Evolutionary conservation across 2,888 invertebrate genomes (phyloP).

Genomic region (Drosophila recens): DNA sequence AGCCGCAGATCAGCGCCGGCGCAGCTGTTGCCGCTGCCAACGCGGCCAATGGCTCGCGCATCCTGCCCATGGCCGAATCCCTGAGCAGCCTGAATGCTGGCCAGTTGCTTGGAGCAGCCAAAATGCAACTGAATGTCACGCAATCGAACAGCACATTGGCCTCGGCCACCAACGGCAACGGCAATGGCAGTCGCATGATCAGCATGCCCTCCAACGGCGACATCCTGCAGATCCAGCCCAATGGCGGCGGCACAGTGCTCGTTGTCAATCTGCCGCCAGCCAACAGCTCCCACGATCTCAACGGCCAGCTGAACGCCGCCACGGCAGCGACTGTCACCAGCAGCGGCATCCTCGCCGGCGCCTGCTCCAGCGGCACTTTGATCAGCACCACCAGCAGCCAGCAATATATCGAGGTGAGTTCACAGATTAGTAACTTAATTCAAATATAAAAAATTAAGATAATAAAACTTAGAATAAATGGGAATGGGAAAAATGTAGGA

Average conservation of each 20-base stretch:
- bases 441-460: too few relatives aligned
- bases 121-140: conserved; percentile 72
- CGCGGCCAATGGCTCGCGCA: conserved; percentile 65
- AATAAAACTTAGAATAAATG: too few relatives aligned
- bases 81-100: conserved; percentile 85
- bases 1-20: conserved; percentile 61
- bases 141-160: conserved; percentile 71
- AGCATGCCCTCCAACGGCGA: conserved; percentile 86
- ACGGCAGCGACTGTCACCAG: conserved; percentile 59
- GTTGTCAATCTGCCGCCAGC: conserved; percentile 93
- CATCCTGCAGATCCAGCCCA: conserved; percentile 87
- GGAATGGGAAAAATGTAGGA: too few relatives aligned
- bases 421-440: background rate
- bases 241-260: conserved; percentile 89
- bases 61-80: conserved; percentile 84
- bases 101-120: conserved; percentile 82
- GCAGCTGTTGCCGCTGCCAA: conserved; percentile 28
- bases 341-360: conserved; percentile 83
- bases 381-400: conserved; percentile 86
- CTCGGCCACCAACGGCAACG: conserved; percentile 55
- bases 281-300: conserved; percentile 78
- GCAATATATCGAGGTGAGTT: conserved; percentile 87
- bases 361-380: conserved; percentile 85
- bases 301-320: conserved; percentile 53
- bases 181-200: conserved; percentile 84